Evolutionary conservation across 2,888 invertebrate species (phyloP), one percentile per base, ranked within the genome.

Genomic region (Scaptomyza polygonia): DNA sequence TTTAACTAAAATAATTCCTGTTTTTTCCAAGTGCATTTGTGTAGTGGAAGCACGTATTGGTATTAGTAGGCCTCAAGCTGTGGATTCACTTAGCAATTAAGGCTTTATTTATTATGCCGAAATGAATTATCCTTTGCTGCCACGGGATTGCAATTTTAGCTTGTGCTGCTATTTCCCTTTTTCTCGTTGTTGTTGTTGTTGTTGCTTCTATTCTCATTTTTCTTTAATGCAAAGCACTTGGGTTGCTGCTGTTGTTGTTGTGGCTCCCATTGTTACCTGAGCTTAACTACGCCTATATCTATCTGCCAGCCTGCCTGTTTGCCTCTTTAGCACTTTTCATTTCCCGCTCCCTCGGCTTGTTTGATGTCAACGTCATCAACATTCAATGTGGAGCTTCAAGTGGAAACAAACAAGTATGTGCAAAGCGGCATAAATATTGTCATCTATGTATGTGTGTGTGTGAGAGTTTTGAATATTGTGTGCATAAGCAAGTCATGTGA

Each of bases 41-140:
- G 40, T 34, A 12, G 56, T 32, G 29, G 9, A 29, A n/a, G 55
- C 8, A 30, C 40, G 51, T 34, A 39, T 61, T 25, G 39, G 49
- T 49, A 49, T 43, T 47, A 32, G 34, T 34, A 36, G 42, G 48
- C 53, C 43, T 49, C 32, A 14, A 29, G 40, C 40, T 67, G 54
- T 67, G 77, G 64, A 77, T 77, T 74, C 86, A 74, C 84, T 79
- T 76, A 76, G 85, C 88, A 89, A 88, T 86, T 85, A 88, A 79
- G 77, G 86, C 79, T 77, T 78, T 78, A 89, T 88, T 89, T 88
- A 84, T 86, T 86, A 86, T 84, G 86, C 82, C 80, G 82, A 89
- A 89, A 88, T 84, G 86, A 89, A 89, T 89, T 88, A 90, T 89
- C 86, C 79, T 67, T 75, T 79, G 72, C 16, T 79, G 77, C 75